Base-by-base conservation (phyloP, 2,888 invertebrate species). In the Drosophila barbarae region DNA sequence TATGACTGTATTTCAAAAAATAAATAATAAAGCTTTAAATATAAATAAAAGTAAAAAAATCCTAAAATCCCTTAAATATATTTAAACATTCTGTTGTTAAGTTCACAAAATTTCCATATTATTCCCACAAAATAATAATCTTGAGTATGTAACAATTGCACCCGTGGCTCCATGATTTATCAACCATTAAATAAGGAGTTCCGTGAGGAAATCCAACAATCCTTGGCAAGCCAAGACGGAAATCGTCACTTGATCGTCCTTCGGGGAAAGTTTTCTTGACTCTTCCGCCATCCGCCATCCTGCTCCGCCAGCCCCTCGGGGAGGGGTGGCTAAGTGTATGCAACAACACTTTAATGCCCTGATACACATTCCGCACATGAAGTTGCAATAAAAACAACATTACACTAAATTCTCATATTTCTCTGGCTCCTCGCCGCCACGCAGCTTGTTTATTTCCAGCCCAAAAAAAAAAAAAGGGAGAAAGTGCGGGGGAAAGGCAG, bases 321-420 rank as follows among this genome's bases (percentile, higher is more conserved):
- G 8, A 18, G 34, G 10, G 23, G 18, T 35, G 28, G 50, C 57
- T 57, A 32, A 65, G 55, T 44, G 57, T 66, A 59, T 67, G 67
- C 67, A 68, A 51, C 58, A 46, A 34, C 32, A 39, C 38, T 63
- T 76, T 66, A 75, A 74, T 70, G 72, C 67, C 44, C 36, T 69
- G 56, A 69, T 76, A 73, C 63, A 68, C 77, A 77, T 79, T 74
- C 77, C 60, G 59, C 72, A 74, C 72, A 77, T 80, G 76, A 72
- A 76, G 72, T 68, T 72, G 81, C 74, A 80, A 78, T 81, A 78
- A 81, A 78, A 76, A 78, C 67, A 72, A 76, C 77, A 80, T 78
- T 76, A 73, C 71, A 76, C 74, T 76, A 78, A 77, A 78, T 79
- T 79, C 79, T 77, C 73, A 79, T 79, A 79, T 75, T 71, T 77